Evolutionary conservation across 2,888 invertebrate species (phyloP).

Genomic region (Thereva unica): DNA sequence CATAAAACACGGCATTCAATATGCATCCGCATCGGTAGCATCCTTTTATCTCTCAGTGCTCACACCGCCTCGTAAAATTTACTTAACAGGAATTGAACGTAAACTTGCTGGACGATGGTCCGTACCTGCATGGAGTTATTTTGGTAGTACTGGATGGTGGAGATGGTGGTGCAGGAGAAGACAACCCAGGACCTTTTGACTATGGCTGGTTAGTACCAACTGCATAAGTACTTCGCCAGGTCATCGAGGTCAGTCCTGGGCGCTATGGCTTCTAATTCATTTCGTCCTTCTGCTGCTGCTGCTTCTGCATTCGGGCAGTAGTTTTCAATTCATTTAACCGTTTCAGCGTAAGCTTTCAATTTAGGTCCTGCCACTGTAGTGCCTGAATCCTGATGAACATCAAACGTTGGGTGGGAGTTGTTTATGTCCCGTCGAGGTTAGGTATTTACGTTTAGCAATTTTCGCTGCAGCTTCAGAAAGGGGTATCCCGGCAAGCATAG

Average conservation of each 20-base stretch:
- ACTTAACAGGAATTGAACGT: conserved; percentile 34
- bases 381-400: conserved; percentile 26
- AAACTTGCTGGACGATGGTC: conserved; percentile 4
- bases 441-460: too few relatives aligned
- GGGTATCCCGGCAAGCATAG: too few relatives aligned
- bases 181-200: conserved; percentile 4
- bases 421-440: too few relatives aligned
- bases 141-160: conserved; percentile 3
- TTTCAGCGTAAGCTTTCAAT: conserved; percentile 21
- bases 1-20: conserved; percentile 17
- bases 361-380: conserved; percentile 4
- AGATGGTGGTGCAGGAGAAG: conserved; percentile 17
- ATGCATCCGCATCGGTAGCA: conserved; percentile 25
- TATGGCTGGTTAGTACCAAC: neutral
- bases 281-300: neutral
- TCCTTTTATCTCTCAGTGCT: conserved; percentile 23
- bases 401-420: neutral
- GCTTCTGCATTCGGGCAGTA: conserved; percentile 11
- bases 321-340: conserved; percentile 32
- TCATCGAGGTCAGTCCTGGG: conserved; percentile 1
- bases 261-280: neutral
- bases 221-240: neutral
- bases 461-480: too few relatives aligned
- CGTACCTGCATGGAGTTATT: neutral
- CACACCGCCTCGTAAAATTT: conserved; percentile 33